These are phyloP conservation scores for Hylomyscus alleni DNA, from an alignment of 2,797 vertebrate genomes.

Conservation along the genomic window DNA sequence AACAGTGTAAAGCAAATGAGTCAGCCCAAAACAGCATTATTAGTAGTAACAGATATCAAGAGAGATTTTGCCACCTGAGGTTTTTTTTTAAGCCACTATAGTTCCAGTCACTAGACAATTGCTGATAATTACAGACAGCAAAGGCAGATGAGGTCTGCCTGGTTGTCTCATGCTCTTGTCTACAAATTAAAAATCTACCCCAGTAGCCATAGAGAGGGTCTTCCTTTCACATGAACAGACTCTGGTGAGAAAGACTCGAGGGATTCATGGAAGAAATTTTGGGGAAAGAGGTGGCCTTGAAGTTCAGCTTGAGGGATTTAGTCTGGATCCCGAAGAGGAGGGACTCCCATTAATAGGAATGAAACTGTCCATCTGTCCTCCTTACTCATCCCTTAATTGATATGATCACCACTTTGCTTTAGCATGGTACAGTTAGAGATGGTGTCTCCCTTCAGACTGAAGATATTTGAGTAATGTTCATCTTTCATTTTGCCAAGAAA, in stretches of 20 bases:
- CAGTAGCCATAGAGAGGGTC: neutral
- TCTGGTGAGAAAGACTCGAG: neutral
- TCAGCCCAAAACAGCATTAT: constrained; percentile 78
- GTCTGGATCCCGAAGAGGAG: neutral
- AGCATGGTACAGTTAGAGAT: neutral
- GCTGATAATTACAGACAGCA: neutral
- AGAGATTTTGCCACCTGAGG: constrained; percentile 67
- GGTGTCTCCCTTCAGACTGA: neutral
- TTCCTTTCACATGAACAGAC: neutral
- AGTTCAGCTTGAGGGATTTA: neutral
- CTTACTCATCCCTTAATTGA: neutral
- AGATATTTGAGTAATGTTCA: neutral
- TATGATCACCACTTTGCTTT: neutral
- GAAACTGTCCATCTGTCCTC: neutral
- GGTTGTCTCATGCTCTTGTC: neutral
- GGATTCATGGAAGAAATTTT: neutral
- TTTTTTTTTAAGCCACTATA: constrained; percentile 59
- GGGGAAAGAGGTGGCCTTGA: neutral
- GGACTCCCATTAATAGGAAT: neutral
- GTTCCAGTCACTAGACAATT: constrained; percentile 46
- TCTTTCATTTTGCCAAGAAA: constrained; percentile 2
- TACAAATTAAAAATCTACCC: constrained; percentile 19
- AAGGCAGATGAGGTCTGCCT: neutral
- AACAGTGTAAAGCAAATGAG: constrained; percentile 74
- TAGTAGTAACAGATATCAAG: constrained; percentile 66